A percentile compares a stretch with the other conserved stretches of the same genome.
phyloP scores from a whole-genome alignment of 2,888 invertebrate species.

The Horisme vitalbata region DNA sequence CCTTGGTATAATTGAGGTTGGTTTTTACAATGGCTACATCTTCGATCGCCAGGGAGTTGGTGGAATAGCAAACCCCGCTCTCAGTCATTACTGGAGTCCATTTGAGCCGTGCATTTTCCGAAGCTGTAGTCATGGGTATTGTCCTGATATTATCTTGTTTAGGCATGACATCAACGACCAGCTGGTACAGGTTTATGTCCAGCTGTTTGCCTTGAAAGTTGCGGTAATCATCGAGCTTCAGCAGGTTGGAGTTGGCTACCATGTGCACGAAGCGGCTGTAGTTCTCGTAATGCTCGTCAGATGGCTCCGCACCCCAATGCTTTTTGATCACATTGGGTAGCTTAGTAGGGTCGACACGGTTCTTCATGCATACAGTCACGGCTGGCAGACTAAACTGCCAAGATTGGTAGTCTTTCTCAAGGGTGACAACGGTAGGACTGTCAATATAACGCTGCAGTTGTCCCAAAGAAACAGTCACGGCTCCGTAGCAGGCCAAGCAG shows the following conservation, averaged over 20 bases:
- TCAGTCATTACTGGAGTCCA: constrained; percentile 85
- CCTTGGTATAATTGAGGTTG: constrained; percentile 41
- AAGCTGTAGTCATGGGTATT: constrained; percentile 74
- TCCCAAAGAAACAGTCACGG: constrained; percentile 70
- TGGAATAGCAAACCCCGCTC: constrained; percentile 84
- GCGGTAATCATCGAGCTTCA: constrained; percentile 55
- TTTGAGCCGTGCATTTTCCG: constrained; percentile 49
- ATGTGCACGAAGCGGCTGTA: constrained; percentile 62
- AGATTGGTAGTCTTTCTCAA: constrained; percentile 84
- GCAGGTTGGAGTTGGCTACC: constrained; percentile 65
- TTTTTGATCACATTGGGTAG: constrained; percentile 51
- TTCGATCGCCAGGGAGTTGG: constrained; percentile 82
- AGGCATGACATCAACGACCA: constrained; percentile 78
- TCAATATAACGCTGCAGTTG: constrained; percentile 82
- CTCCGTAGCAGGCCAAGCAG: constrained; percentile 62
- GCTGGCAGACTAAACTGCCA: constrained; percentile 84
- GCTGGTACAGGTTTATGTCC: constrained; percentile 58
- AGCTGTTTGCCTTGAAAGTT: constrained; percentile 56
- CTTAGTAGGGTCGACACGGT: constrained; percentile 55
- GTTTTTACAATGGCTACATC: constrained; percentile 63
- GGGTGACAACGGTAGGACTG: constrained; percentile 84
- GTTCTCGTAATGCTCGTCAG: constrained; percentile 54
- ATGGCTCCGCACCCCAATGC: constrained; percentile 50
- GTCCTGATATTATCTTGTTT: constrained; percentile 60
- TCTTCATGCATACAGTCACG: constrained; percentile 78